Percentiles rank a stretch among this genome's conserved stretches.
Evolutionary conservation across 2,797 vertebrate species (phyloP).

Genomic region (Neomorphus geoffroyi): DNA sequence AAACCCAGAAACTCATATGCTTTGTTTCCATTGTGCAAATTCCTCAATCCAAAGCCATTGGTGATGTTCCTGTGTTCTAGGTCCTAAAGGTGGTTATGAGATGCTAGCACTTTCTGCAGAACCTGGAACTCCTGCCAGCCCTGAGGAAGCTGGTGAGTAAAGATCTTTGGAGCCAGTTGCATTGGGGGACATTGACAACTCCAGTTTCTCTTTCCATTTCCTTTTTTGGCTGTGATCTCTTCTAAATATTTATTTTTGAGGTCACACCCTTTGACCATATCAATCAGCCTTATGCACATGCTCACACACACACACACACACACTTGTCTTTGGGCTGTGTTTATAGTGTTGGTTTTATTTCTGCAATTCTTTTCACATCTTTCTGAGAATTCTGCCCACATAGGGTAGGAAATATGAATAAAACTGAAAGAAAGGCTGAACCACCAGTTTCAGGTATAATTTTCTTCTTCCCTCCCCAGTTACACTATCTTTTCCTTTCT

Average conservation of each 20-base stretch:
- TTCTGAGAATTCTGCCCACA: background rate
- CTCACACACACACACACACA: background rate
- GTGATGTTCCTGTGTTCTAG: conserved; percentile 19
- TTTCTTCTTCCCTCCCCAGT: background rate
- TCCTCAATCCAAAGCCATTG: background rate
- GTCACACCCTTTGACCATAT: background rate
- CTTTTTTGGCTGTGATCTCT: background rate
- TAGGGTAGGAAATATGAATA: background rate
- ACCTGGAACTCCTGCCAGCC: conserved; percentile 34
- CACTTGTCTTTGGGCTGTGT: background rate
- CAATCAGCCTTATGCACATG: background rate
- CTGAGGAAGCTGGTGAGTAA: conserved; percentile 70
- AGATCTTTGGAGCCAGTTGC: background rate
- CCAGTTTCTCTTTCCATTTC: background rate
- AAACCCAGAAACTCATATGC: background rate
- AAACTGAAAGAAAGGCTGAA: background rate
- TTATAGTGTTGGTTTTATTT: background rate
- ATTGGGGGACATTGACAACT: background rate
- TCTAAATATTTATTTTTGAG: background rate
- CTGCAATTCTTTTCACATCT: background rate
- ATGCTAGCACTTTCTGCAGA: conserved; percentile 63
- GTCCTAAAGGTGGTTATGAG: conserved; percentile 67
- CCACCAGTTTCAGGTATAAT: background rate
- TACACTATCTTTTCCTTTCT: background rate
- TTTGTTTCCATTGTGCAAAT: background rate